These are phyloP conservation scores for Entelurus aequoreus DNA, from an alignment of 2,113 vertebrate species.

Conservation along the genomic window DNA sequence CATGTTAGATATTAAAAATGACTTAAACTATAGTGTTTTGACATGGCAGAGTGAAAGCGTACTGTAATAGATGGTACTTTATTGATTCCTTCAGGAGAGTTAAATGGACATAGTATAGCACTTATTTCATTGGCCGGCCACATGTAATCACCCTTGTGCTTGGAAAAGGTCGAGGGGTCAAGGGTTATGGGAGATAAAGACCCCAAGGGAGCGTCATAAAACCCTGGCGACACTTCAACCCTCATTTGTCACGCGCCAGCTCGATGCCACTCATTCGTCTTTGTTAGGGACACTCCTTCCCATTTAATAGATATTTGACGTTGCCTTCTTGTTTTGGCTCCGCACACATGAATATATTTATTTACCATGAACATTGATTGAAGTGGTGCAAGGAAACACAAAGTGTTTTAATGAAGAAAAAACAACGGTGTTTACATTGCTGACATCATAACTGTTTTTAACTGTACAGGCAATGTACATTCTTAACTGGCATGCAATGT, in stretches of 20 bases:
- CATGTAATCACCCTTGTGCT: slow-evolving; percentile 62
- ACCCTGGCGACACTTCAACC: slow-evolving; percentile 57
- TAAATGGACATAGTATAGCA: slow-evolving; percentile 24
- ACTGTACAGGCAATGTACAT: background rate
- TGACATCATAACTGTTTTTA: too few relatives aligned
- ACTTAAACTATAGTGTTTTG: background rate
- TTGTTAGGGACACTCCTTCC: slow-evolving; percentile 52
- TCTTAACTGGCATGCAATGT: too few relatives aligned
- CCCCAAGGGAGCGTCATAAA: slow-evolving; percentile 57
- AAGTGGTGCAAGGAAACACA: too few relatives aligned
- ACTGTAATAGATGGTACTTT: slow-evolving; percentile 22
- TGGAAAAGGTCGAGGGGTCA: slow-evolving; percentile 62
- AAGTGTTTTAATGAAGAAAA: too few relatives aligned
- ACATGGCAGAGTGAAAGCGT: slow-evolving; percentile 15
- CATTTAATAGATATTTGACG: slow-evolving; percentile 41
- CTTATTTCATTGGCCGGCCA: slow-evolving; percentile 32
- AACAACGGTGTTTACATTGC: too few relatives aligned
- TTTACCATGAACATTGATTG: too few relatives aligned
- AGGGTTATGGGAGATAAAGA: slow-evolving; percentile 62
- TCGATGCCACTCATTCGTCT: slow-evolving; percentile 62
- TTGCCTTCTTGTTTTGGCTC: slow-evolving; percentile 32
- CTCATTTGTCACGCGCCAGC: slow-evolving; percentile 60
- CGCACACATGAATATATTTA: background rate
- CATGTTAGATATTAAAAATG: too few relatives aligned
- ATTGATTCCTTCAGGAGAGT: too few relatives aligned